phyloP scores from a whole-genome alignment of 2,113 vertebrate genomes.

The Acinonyx jubatus region DNA sequence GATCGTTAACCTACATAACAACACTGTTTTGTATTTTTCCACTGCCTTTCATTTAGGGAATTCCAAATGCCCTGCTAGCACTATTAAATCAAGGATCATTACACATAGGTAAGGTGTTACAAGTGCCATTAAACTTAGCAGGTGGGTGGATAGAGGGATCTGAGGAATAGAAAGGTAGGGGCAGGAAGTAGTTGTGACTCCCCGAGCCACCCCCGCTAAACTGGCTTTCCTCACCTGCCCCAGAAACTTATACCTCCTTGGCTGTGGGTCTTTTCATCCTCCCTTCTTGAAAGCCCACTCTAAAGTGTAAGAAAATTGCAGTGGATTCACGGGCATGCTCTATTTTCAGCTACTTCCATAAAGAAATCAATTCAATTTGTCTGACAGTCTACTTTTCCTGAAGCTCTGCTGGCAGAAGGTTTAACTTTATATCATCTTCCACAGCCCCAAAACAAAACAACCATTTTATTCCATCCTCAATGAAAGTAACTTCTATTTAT shows the following conservation, averaged over 20 bases:
- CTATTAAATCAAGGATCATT: neutral
- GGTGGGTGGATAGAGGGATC: neutral
- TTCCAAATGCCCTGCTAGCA: neutral
- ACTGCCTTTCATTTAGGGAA: neutral
- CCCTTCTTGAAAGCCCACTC: neutral
- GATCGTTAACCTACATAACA: slow-evolving; percentile 7
- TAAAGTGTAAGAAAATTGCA: neutral
- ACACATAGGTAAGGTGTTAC: neutral
- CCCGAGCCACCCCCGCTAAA: neutral
- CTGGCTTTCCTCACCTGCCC: neutral
- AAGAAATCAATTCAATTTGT: slow-evolving; percentile 78
- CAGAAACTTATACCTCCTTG: neutral
- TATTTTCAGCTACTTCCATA: slow-evolving; percentile 48
- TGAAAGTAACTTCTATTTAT: slow-evolving; percentile 70
- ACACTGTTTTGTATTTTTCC: neutral
- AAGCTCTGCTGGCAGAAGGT: slow-evolving; percentile 71
- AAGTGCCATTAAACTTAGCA: neutral
- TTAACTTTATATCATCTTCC: slow-evolving; percentile 71
- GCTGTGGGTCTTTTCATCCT: neutral
- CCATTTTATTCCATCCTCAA: slow-evolving; percentile 67
- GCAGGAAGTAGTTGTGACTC: neutral
- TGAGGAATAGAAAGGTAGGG: neutral
- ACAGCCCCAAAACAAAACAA: slow-evolving; percentile 71
- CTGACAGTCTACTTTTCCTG: slow-evolving; percentile 70
- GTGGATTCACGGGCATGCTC: neutral